Percentiles rank a stretch among this genome's conserved stretches.
phyloP scores from a whole-genome alignment of 2,888 invertebrate species.

The Stenolophus ochropezus region DNA sequence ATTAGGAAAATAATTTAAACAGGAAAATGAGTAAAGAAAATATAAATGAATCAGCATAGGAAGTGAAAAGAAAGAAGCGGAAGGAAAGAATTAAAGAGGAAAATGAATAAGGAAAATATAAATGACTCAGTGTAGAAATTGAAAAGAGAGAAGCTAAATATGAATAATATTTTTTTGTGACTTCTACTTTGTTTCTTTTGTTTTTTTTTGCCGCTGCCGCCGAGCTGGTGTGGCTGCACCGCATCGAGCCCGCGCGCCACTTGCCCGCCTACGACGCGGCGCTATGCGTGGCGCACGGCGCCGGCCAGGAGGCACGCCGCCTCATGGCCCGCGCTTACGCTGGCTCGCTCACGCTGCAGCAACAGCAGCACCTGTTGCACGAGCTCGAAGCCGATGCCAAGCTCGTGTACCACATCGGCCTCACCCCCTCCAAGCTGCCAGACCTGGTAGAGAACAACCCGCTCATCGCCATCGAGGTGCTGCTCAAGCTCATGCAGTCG shows the following conservation, averaged over 20 bases:
- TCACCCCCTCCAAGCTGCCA: slow-evolving; percentile 89
- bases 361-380: slow-evolving; percentile 89
- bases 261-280: slow-evolving; percentile 87
- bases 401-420: slow-evolving; percentile 89
- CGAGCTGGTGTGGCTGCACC: slow-evolving; percentile 90
- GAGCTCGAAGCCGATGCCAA: slow-evolving; percentile 90
- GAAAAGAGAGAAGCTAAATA: too few relatives aligned
- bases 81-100: too few relatives aligned
- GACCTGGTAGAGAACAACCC: slow-evolving; percentile 98
- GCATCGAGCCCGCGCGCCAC: slow-evolving; percentile 83
- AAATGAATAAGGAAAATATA: too few relatives aligned
- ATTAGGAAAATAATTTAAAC: too few relatives aligned
- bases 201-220: slow-evolving; percentile 80
- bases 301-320: slow-evolving; percentile 83
- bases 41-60: too few relatives aligned
- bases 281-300: slow-evolving; percentile 77
- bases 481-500: slow-evolving; percentile 93
- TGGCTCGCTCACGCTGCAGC: slow-evolving; percentile 89
- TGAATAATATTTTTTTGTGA: too few relatives aligned
- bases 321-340: slow-evolving; percentile 89
- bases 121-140: too few relatives aligned
- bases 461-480: slow-evolving; percentile 94
- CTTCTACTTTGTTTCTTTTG: too few relatives aligned
- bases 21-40: too few relatives aligned
- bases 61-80: too few relatives aligned